Evolutionary conservation across 1,140 invertebrate species (phyloP).

Genomic region (Charaxes varanes): DNA sequence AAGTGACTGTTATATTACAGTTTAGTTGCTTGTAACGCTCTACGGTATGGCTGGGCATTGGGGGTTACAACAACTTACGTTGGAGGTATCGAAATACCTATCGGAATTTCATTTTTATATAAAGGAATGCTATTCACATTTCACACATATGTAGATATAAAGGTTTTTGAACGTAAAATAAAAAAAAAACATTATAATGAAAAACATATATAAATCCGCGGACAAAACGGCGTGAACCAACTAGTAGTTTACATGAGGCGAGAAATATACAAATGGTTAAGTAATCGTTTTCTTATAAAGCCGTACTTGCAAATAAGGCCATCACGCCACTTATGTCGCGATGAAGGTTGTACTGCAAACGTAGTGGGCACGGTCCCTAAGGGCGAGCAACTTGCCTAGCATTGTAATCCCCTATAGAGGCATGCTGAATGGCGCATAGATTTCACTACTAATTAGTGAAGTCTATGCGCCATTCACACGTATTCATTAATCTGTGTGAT

Average conservation of each 20-base stretch:
- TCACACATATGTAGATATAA: too few species aligned
- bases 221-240: background rate
- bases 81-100: too few species aligned
- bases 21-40: too few species aligned
- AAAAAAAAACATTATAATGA: too few species aligned
- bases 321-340: conserved; percentile 10
- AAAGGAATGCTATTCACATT: too few species aligned
- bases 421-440: conserved; percentile 2
- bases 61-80: too few species aligned
- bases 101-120: too few species aligned
- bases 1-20: too few species aligned
- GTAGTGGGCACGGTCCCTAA: conserved; percentile 14
- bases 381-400: conserved; percentile 8
- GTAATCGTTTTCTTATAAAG: conserved; percentile 12
- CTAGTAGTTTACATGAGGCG: conserved; percentile 11
- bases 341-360: conserved; percentile 18
- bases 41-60: too few species aligned
- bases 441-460: conserved; percentile 3
- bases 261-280: conserved; percentile 5
- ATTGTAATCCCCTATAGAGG: conserved; percentile 18
- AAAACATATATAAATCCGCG: too few species aligned
- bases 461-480: conserved; percentile 4
- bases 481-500: background rate
- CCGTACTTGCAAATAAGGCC: conserved; percentile 13
- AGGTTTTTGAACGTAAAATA: too few species aligned